Percentiles rank a stretch among this genome's conserved stretches.
Conservation (phyloP, 2,888 invertebrate genomes). For the Plagiodera versicolora region DNA sequence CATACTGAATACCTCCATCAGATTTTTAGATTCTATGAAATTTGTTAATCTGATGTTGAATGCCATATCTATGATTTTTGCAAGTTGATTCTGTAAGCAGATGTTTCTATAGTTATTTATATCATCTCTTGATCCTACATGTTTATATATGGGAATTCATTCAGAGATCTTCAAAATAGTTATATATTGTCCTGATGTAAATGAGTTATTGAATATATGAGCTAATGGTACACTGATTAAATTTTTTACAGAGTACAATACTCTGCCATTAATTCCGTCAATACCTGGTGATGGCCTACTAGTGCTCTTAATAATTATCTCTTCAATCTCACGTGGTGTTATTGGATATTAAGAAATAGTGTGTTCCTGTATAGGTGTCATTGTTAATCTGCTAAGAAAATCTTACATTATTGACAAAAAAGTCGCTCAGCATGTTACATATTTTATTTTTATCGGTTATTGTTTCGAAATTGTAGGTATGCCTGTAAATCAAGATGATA, state of each 20-base stretch:
- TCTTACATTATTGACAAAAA: constrained; percentile 8
- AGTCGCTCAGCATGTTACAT: constrained; percentile 9
- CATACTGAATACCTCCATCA: constrained; percentile 1
- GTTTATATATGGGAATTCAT: constrained; percentile 8
- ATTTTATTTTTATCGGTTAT: constrained; percentile 6
- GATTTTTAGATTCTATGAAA: constrained; percentile 4
- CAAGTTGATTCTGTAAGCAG: constrained; percentile 10
- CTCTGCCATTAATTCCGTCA: background rate
- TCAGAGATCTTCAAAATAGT: background rate
- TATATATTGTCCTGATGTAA: constrained; percentile 2
- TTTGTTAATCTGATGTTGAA: constrained; percentile 9
- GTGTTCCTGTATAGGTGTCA: constrained; percentile 1
- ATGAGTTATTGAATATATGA: constrained; percentile 1
- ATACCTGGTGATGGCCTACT: constrained; percentile 1
- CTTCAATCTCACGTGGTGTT: constrained; percentile 2
- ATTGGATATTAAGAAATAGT: constrained; percentile 1
- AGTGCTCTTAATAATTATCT: constrained; percentile 3
- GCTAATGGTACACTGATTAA: too few species aligned
- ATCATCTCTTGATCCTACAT: constrained; percentile 4
- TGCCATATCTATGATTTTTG: constrained; percentile 10
- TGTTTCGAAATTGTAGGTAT: background rate
- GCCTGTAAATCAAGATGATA: too few species aligned
- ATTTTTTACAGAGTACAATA: background rate
- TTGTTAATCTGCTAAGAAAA: constrained; percentile 6
- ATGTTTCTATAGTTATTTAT: constrained; percentile 10